These are phyloP conservation scores for Malurus splendens DNA, from an alignment of 2,797 vertebrate species.

Conservation along the genomic window DNA sequence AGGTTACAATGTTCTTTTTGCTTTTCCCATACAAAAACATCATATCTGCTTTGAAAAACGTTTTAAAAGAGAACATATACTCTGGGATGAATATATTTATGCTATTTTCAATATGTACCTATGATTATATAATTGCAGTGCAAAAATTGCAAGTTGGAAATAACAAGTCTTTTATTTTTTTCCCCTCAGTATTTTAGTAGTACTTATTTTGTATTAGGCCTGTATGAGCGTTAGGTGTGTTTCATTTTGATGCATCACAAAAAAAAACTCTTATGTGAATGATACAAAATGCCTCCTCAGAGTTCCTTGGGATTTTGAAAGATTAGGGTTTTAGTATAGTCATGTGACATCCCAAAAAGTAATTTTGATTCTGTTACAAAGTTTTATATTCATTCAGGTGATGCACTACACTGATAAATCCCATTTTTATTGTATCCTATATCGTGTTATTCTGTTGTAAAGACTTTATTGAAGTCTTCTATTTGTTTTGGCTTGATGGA, in stretches of 20 bases:
- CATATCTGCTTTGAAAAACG: neutral
- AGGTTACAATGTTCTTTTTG: neutral
- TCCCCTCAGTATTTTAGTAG: neutral
- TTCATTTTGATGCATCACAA: neutral
- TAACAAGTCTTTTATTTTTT: neutral
- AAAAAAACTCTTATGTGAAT: neutral
- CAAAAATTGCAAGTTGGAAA: neutral
- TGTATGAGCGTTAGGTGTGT: neutral
- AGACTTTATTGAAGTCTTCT: neutral
- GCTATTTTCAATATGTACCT: neutral
- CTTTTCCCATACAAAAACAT: neutral
- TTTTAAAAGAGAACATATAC: neutral
- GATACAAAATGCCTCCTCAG: neutral
- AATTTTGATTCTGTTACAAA: neutral
- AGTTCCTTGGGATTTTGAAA: neutral
- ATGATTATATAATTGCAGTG: neutral
- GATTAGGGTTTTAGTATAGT: neutral
- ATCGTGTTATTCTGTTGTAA: neutral
- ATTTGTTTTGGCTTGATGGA: constrained; percentile 53
- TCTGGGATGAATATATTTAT: neutral
- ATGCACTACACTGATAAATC: neutral
- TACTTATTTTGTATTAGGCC: neutral
- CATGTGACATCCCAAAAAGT: neutral
- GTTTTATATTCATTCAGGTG: neutral
- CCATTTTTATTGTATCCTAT: neutral